Evolutionary conservation across 2,797 vertebrate species (phyloP), one percentile per base, ranked within the genome.

Genomic region (Syndactyla subalaris): DNA sequence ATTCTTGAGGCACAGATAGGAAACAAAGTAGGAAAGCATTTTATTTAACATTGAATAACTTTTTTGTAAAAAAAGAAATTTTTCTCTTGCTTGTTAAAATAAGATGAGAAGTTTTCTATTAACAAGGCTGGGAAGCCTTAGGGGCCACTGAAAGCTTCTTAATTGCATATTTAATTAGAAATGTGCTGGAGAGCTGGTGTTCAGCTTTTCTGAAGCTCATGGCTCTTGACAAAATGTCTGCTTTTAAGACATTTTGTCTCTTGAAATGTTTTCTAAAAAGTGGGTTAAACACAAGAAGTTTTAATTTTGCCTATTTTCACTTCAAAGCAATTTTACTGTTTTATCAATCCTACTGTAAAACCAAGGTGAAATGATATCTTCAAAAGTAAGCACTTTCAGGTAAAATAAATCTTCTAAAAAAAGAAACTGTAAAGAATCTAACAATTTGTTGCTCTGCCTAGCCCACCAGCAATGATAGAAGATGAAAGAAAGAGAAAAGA

Each of bases 161-260:
- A 98, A 98, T 98, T 98, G 96, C 90, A 95, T 98, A 97, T 97
- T 97, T 97, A 98, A 98, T 98, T 98, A 97, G 95, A 97, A 97
- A 94, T 97, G 88, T 95, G 88, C 20, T 85, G 72, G 87, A 95
- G 88, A 95, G 39, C 32, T 96, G 21, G 46, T 92, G 73, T 95
- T 97, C 93, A 89, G 94, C 86, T 95, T 96, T 96, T 87, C 65
- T 92, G 92, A 97, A 97, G 65, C 93, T 97, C 95, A 85, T 82
- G 85, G 87, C 88, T 88, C 77, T 96, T 97, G 86, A 96, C 83
- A 97, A 97, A 96, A 94, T 62, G 73, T 95, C 93, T 95, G 63
- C 45, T 96, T 97, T 89, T 95, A 95, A 95, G 63, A 48, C 83
- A 79, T 96, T 95, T 95, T 95, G 61, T 96, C 32, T 96, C 89